Evolutionary conservation across 2,113 vertebrate species (phyloP).

Genomic region (Regulus satrapa): DNA sequence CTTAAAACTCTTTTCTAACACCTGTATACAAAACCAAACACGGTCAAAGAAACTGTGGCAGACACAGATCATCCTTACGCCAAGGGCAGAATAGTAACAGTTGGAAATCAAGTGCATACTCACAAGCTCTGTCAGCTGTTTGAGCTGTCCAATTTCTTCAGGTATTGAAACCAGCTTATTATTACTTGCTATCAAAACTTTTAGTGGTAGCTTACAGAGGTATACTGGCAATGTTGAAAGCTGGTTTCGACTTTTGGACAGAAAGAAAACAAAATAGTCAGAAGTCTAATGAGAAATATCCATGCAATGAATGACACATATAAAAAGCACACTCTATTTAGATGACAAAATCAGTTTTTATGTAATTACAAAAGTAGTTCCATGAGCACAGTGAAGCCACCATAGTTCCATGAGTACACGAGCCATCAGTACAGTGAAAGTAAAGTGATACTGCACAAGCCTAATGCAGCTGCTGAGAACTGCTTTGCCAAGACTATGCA

Average conservation of each 20-base stretch:
- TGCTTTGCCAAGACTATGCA: neutral
- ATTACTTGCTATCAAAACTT: constrained; percentile 95
- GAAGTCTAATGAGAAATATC: neutral
- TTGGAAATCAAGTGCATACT: constrained; percentile 57
- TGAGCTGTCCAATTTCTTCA: constrained; percentile 89
- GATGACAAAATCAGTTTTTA: neutral
- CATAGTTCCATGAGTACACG: too few relatives aligned
- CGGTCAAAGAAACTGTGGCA: neutral
- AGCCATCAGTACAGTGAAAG: neutral
- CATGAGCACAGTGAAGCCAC: too few relatives aligned
- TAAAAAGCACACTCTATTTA: neutral
- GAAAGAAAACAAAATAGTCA: constrained; percentile 21
- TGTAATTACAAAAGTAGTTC: neutral
- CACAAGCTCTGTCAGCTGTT: constrained; percentile 91
- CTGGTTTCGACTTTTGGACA: constrained; percentile 87
- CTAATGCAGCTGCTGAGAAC: neutral
- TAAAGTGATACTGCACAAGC: neutral
- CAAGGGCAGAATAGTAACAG: neutral
- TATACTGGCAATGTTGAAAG: constrained; percentile 87
- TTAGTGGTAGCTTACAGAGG: constrained; percentile 89
- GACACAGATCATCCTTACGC: neutral
- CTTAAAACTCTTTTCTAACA: neutral
- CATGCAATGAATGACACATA: neutral
- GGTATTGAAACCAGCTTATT: constrained; percentile 94
- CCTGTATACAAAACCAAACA: neutral